Conservation (phyloP, 23 tunicate genomes). For the Ascidia mentula region DNA sequence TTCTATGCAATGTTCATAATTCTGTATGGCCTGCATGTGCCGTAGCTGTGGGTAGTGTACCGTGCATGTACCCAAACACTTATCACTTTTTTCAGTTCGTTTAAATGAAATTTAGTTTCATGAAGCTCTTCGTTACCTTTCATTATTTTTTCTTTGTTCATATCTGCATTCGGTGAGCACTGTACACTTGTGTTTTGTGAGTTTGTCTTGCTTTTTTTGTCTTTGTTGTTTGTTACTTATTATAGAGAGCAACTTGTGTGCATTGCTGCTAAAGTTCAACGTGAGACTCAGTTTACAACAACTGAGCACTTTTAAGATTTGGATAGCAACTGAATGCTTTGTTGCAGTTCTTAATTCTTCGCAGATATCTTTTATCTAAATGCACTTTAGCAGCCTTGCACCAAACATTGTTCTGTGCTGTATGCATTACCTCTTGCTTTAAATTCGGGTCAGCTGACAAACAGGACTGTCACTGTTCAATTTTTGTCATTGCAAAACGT, state of each 20-base stretch:
- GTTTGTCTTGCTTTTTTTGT: not conserved
- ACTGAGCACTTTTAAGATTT: no score
- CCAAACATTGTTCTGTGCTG: not conserved
- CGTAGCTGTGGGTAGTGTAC: not conserved
- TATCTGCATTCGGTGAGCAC: slow-evolving; percentile 11
- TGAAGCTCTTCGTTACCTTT: not conserved
- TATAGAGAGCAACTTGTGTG: slow-evolving; percentile 1
- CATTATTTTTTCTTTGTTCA: slow-evolving; percentile 9
- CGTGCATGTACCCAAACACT: not conserved
- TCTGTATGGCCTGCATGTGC: not conserved
- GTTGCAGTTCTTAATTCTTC: not conserved
- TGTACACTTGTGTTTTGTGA: slow-evolving; percentile 12
- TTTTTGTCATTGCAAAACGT: not conserved
- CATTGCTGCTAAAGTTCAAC: not conserved
- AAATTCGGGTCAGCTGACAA: not conserved
- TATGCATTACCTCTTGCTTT: not conserved
- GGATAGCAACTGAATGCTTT: not conserved
- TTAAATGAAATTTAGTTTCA: slow-evolving; percentile 19
- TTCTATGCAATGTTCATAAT: not conserved
- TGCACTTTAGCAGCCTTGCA: slow-evolving; percentile 2
- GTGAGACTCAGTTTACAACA: not conserved
- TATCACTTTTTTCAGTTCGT: not conserved
- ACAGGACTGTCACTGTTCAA: slow-evolving; percentile 4
- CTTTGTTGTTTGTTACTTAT: not conserved
- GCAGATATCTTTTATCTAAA: not conserved